Evolutionary conservation across 2,113 vertebrate genomes (phyloP).

Genomic region (Etheostoma cragini): DNA sequence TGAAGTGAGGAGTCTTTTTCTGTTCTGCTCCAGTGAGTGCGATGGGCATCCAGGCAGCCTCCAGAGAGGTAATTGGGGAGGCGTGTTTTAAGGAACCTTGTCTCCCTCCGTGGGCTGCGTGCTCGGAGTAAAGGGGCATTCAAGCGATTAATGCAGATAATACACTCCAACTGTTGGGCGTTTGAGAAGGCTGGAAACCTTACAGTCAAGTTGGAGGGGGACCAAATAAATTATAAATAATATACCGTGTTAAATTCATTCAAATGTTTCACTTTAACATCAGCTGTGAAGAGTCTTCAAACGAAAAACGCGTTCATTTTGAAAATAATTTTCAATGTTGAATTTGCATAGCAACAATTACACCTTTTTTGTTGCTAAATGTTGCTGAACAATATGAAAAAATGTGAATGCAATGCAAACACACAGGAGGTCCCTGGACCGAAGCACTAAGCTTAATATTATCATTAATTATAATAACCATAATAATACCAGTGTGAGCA

Average conservation of each 20-base stretch:
- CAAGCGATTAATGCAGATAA: conserved; percentile 44
- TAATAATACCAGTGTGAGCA: background rate
- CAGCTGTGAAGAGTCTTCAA: background rate
- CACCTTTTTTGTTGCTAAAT: no score
- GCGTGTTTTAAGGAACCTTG: conserved; percentile 62
- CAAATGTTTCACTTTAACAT: background rate
- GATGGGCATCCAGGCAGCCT: conserved; percentile 30
- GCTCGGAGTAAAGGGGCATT: conserved; percentile 39
- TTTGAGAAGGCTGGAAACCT: background rate
- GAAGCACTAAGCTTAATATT: background rate
- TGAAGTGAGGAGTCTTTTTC: background rate
- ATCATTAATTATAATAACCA: conserved; percentile 5
- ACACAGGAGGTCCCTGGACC: background rate
- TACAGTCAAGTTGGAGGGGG: background rate
- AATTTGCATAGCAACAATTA: background rate
- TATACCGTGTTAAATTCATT: background rate
- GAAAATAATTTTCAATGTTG: background rate
- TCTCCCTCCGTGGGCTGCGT: conserved; percentile 30
- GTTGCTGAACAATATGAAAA: no score
- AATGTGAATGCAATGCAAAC: background rate
- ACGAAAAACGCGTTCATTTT: background rate
- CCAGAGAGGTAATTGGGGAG: conserved; percentile 76
- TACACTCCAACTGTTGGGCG: conserved; percentile 29
- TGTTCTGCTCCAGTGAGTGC: conserved; percentile 13
- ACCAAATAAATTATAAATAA: background rate